These are phyloP conservation scores for Probosciger aterrimus DNA, from an alignment of 2,113 vertebrate species.

Conservation along the genomic window DNA sequence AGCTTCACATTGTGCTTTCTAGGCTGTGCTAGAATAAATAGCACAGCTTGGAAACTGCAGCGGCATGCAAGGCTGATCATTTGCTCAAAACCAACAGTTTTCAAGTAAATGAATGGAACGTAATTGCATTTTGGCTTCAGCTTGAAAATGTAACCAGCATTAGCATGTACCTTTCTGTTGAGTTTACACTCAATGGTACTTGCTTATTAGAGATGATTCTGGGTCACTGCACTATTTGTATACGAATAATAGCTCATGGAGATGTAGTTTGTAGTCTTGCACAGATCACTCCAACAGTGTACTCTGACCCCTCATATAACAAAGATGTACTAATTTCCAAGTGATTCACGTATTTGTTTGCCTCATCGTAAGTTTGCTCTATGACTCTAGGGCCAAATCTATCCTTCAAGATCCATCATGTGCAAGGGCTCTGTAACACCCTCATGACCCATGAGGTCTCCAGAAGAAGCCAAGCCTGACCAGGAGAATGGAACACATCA, in stretches of 20 bases:
- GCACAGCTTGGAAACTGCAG: not conserved
- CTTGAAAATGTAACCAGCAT: not conserved
- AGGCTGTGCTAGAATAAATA: slow-evolving; percentile 30
- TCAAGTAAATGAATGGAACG: not conserved
- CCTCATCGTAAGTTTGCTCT: not conserved
- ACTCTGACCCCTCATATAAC: not conserved
- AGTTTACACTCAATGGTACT: not conserved
- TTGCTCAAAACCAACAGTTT: slow-evolving; percentile 37
- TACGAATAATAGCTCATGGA: not conserved
- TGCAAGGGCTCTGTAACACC: not conserved
- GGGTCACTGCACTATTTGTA: not conserved
- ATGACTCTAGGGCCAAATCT: not conserved
- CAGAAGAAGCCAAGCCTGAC: not conserved
- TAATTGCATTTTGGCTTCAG: not conserved
- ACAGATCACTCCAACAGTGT: not conserved
- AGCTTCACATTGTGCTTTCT: slow-evolving; percentile 1
- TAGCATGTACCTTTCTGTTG: not conserved
- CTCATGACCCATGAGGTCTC: not conserved
- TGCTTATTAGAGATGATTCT: not conserved
- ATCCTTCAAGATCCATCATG: not conserved
- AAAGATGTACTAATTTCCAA: not conserved
- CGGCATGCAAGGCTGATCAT: not conserved
- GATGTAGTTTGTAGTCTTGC: not conserved
- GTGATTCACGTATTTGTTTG: not conserved
- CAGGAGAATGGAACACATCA: not conserved